phyloP scores from a whole-genome alignment of 1,140 invertebrate species.

The Wiebesia pumilae region DNA sequence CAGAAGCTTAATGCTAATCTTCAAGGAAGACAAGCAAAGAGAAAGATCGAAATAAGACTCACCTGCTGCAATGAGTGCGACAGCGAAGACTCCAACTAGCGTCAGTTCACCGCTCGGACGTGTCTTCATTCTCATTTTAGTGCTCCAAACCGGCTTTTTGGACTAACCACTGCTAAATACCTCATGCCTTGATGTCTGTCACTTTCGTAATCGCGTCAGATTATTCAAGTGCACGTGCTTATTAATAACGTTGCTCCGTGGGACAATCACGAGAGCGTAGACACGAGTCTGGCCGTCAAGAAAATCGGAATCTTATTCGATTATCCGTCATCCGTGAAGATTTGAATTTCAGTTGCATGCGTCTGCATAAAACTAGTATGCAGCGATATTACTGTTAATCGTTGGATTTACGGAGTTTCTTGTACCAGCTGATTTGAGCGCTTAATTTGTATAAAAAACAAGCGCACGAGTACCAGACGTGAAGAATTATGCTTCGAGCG shows the following conservation, averaged over 20 bases:
- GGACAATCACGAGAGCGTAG: too few species aligned
- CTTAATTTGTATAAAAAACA: too few species aligned
- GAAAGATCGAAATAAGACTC: neutral
- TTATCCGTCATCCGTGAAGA: neutral
- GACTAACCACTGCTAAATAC: neutral
- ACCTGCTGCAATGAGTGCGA: neutral
- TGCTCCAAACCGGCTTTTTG: neutral
- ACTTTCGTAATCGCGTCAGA: neutral
- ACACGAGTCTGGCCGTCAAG: too few species aligned
- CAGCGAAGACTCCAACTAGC: neutral
- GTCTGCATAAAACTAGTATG: neutral
- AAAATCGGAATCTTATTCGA: too few species aligned
- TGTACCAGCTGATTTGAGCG: too few species aligned
- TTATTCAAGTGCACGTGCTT: neutral
- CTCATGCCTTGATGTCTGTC: constrained; percentile 14
- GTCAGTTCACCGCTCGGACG: neutral
- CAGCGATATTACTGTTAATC: too few species aligned
- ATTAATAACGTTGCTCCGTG: too few species aligned
- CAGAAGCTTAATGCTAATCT: too few species aligned
- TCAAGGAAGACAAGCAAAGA: neutral
- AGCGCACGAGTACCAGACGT: too few species aligned
- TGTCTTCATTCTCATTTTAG: neutral
- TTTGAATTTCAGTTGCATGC: neutral
- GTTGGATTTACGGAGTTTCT: too few species aligned
- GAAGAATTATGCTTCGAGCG: neutral